phyloP scores from a whole-genome alignment of 37 sponge, comb jelly and placozoan species.

The Theonella swinhoei region DNA sequence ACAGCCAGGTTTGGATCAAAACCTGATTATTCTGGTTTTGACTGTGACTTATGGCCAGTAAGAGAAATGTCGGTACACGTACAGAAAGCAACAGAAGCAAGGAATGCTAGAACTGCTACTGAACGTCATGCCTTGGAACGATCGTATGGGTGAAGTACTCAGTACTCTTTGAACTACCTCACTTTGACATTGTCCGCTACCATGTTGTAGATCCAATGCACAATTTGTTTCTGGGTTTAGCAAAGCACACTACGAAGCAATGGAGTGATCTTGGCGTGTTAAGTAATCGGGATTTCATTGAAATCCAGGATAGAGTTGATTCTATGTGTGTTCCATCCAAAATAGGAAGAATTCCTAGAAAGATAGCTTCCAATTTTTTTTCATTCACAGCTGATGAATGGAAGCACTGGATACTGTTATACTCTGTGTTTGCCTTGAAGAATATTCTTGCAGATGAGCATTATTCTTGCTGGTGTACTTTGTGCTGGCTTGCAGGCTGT shows the following conservation, averaged over 20 bases:
- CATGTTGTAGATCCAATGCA: conserved; percentile 37
- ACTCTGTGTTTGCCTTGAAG: background rate
- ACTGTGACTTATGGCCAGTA: conserved; percentile 4
- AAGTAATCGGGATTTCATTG: background rate
- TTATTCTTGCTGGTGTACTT: conserved; percentile 8
- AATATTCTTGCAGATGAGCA: conserved; percentile 9
- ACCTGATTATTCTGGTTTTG: conserved; percentile 33
- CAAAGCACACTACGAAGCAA: background rate
- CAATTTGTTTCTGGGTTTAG: too few species aligned
- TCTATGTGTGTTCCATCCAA: background rate
- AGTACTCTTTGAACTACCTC: conserved; percentile 9
- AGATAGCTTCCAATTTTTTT: background rate
- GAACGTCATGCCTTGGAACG: background rate
- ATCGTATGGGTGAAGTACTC: conserved; percentile 33
- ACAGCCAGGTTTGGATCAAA: background rate
- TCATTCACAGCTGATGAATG: conserved; percentile 2
- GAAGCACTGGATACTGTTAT: conserved; percentile 6
- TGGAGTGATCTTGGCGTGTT: conserved; percentile 1
- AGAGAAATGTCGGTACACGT: background rate
- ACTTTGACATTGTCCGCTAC: conserved; percentile 10
- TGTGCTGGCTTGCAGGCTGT: conserved; percentile 5
- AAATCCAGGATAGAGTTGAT: background rate
- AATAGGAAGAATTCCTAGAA: background rate
- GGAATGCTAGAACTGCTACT: background rate
- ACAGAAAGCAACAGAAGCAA: background rate